A percentile compares a stretch with the other conserved stretches of the same genome.
phyloP scores from a whole-genome alignment of 2,888 invertebrate genomes.

The Notocelia uddmanniana region DNA sequence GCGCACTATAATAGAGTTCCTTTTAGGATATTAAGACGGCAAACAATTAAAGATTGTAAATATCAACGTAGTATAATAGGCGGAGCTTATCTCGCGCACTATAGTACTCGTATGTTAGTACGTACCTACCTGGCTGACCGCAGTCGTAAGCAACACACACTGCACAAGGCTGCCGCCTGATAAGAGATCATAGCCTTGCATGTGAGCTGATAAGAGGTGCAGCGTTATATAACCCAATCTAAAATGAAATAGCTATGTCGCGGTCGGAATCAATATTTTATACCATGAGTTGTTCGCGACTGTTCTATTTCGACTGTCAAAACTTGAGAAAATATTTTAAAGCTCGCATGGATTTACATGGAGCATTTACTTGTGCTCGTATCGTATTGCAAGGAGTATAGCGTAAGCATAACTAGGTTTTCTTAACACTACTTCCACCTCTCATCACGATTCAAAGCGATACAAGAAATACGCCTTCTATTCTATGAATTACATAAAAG shows the following conservation, averaged over 20 bases:
- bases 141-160: slow-evolving; percentile 5
- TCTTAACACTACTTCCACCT: neutral
- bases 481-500: neutral
- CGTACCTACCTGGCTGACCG: slow-evolving; percentile 12
- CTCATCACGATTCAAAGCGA: neutral
- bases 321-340: neutral
- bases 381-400: neutral
- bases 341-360: neutral
- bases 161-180: slow-evolving; percentile 63
- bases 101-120: too few species aligned
- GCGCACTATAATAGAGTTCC: too few species aligned
- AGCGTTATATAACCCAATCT: slow-evolving; percentile 33
- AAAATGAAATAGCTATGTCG: slow-evolving; percentile 27
- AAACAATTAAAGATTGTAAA: neutral
- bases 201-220: slow-evolving; percentile 55
- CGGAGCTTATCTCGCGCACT: slow-evolving; percentile 15
- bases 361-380: slow-evolving; percentile 2
- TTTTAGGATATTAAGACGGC: neutral
- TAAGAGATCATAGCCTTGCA: slow-evolving; percentile 66
- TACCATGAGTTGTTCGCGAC: neutral
- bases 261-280: slow-evolving; percentile 2
- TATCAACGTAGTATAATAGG: neutral
- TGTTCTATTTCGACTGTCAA: slow-evolving; percentile 6
- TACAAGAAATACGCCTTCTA: neutral
- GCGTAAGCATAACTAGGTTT: neutral